Percentiles rank a stretch among this genome's conserved stretches.
phyloP scores from a whole-genome alignment of 2,888 invertebrate genomes.

The Poecilus cupreus region DNA sequence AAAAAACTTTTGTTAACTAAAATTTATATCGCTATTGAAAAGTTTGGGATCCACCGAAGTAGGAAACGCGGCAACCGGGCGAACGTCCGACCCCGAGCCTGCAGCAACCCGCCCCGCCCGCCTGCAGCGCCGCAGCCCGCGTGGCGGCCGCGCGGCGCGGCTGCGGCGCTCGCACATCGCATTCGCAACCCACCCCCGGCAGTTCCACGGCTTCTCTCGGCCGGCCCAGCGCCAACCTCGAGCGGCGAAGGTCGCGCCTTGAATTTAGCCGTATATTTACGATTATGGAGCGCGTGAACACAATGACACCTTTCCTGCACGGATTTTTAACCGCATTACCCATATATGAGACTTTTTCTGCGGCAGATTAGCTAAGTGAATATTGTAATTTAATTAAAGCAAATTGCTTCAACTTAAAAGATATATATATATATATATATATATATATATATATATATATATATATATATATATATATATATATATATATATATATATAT shows the following conservation, averaged over 20 bases:
- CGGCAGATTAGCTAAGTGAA: neutral
- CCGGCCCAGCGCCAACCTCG: neutral
- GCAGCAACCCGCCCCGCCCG: constrained; percentile 1
- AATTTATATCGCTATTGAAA: neutral
- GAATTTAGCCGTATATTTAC: constrained; percentile 40
- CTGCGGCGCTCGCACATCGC: constrained; percentile 30
- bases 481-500: too few relatives aligned
- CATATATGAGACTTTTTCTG: neutral
- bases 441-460: too few relatives aligned
- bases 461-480: too few relatives aligned
- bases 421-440: too few relatives aligned
- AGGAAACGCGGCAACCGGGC: constrained; percentile 40
- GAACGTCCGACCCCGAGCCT: constrained; percentile 33
- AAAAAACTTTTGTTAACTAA: neutral
- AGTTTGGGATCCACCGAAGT: neutral
- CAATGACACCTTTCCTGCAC: constrained; percentile 41
- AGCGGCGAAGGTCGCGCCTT: constrained; percentile 30
- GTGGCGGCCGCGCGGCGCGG: neutral
- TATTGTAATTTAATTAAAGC: neutral
- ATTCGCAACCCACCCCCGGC: neutral
- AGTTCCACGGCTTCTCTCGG: constrained; percentile 5
- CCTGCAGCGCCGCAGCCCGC: constrained; percentile 8
- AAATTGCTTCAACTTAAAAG: too few relatives aligned
- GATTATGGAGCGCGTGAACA: constrained; percentile 39
- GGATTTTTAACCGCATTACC: constrained; percentile 42